Evolutionary conservation across 1,140 invertebrate species (phyloP), one percentile per base, ranked within the genome.

Genomic region (Lineus longissimus): DNA sequence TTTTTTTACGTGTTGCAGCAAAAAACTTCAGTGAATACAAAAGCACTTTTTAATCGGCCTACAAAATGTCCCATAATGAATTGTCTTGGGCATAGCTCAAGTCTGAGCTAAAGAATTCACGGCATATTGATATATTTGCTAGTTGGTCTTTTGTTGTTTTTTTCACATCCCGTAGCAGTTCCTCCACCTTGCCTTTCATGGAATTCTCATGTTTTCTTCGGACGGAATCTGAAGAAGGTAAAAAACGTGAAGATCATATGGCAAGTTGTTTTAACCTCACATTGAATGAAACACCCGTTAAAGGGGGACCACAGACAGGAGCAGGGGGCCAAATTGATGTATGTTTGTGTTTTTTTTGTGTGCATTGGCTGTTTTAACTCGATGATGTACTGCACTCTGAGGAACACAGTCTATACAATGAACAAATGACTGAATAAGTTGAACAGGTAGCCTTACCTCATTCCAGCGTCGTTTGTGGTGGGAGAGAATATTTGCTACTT

Each of bases 111-210:
- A 15, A 15, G 33, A 36, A 55, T 82, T 81, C 1, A 83, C 76
- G n/a, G 80, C 73, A 70, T 81, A 84, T 31, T 80, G 69, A 71
- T 82, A 86, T 17, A 87, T 61, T 27, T 82, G 73, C 13, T 74
- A 64, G 69, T 87, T 87, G 13, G 81, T 76, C 41, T 70, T 74
- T 68, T 84, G n/a, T 84, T 13, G 86, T 67, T 29, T 65, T 73
- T 7, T 78, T 57, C n/a, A 85, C 74, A 75, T 86, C 82, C 2
- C 70, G 64, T 25, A 68, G 70, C 33, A 76, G 65, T 57, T 77
- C 70, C 36, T 65, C 65, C 17, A 77, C 64, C 63, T 80, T 54
- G 1, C 47, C 57, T 27, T 43, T 62, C 23, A 56, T 51, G 61
- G 33, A 27, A 0, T 31, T 15, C 31, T 27, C 2, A 23, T 17